Percentiles rank a stretch among this genome's conserved stretches.
Evolutionary conservation across 2,797 vertebrate genomes (phyloP).

Genomic region (Gadopsis bispinosus): DNA sequence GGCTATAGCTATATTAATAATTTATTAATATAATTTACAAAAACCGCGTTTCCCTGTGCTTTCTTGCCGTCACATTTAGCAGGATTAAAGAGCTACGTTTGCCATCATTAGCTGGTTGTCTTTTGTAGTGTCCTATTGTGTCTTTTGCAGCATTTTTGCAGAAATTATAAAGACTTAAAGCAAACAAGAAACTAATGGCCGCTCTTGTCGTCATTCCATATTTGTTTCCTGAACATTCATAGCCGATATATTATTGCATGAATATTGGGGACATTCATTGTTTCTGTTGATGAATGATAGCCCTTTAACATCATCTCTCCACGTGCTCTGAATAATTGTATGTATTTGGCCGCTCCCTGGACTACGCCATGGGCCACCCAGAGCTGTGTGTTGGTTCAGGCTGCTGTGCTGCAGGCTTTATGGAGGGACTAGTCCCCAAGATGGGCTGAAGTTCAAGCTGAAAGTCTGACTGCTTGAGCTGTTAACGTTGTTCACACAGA

Average conservation of each 20-base stretch:
- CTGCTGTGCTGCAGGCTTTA: slow-evolving; percentile 33
- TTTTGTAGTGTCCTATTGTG: background rate
- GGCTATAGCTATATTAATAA: background rate
- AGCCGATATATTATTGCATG: background rate
- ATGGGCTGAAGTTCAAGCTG: slow-evolving; percentile 1
- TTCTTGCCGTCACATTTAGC: background rate
- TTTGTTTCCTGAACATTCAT: background rate
- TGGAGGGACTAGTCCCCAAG: slow-evolving; percentile 2
- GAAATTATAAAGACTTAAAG: background rate
- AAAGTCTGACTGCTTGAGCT: slow-evolving; percentile 15
- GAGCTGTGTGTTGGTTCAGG: slow-evolving; percentile 21
- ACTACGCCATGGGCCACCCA: slow-evolving; percentile 13
- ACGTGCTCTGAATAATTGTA: slow-evolving; percentile 32
- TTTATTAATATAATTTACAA: no score
- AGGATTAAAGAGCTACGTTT: background rate
- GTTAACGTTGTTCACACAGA: slow-evolving; percentile 19
- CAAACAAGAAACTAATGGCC: background rate
- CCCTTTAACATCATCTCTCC: slow-evolving; percentile 2
- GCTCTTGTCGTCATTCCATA: accelerated
- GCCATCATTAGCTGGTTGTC: background rate
- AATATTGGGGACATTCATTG: background rate
- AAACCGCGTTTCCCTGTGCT: background rate
- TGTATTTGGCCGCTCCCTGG: slow-evolving; percentile 26
- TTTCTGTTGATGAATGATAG: slow-evolving; percentile 1
- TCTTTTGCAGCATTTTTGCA: background rate